Conservation (phyloP, 2,797 vertebrate genomes). For the Prunella strophiata region DNA sequence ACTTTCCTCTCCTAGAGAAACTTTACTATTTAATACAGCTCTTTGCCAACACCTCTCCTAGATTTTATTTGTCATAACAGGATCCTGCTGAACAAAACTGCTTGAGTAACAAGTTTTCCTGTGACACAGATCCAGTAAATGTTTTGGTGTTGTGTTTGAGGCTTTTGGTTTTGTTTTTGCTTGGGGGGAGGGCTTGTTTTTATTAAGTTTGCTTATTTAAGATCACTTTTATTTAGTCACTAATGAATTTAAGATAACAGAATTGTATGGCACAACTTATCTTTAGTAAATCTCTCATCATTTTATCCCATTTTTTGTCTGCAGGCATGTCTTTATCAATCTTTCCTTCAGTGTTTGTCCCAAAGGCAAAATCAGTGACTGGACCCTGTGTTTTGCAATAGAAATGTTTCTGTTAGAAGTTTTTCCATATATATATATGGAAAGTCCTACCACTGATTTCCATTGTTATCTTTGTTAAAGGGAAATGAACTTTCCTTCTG, state of each 20-base stretch:
- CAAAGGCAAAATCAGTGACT: background rate
- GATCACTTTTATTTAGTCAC: background rate
- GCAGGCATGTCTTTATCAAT: background rate
- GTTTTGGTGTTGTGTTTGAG: background rate
- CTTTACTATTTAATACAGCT: background rate
- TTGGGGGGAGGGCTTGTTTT: fast-evolving
- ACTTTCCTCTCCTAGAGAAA: background rate
- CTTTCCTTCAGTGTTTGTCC: background rate
- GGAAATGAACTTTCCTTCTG: background rate
- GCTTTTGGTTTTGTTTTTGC: background rate
- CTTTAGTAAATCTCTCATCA: background rate
- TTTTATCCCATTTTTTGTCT: background rate
- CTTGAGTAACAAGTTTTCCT: background rate
- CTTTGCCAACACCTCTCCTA: background rate
- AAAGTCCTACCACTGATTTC: background rate
- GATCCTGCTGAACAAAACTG: background rate
- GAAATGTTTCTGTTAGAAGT: background rate
- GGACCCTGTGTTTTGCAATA: background rate
- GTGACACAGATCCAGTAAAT: background rate
- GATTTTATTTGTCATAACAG: background rate
- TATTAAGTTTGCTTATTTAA: fast-evolving
- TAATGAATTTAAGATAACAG: background rate
- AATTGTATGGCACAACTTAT: background rate
- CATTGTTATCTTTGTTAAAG: background rate
- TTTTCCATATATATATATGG: background rate